Percentiles rank a stretch among this genome's conserved stretches.
These are phyloP conservation scores for Bradypus variegatus DNA, from an alignment of 2,797 vertebrate genomes.

Conservation along the genomic window DNA sequence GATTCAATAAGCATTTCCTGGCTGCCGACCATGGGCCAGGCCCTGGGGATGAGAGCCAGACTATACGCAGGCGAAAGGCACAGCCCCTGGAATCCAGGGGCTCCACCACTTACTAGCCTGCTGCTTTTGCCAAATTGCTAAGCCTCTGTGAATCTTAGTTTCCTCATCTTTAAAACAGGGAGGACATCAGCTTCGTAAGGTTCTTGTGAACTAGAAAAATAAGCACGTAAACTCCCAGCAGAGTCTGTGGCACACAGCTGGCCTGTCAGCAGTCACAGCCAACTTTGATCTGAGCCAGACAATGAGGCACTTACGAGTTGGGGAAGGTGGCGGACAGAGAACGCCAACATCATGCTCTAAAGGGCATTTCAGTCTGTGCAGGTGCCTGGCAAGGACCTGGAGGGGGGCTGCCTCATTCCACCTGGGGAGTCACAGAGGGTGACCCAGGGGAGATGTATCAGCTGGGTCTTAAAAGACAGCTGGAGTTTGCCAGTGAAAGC, in stretches of 20 bases:
- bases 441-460: background rate
- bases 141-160: background rate
- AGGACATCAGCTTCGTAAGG: background rate
- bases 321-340: background rate
- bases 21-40: fast-evolving
- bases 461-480: background rate
- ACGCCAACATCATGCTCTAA: fast-evolving
- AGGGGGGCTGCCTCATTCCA: background rate
- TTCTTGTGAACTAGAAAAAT: background rate
- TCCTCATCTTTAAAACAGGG: background rate
- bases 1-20: background rate
- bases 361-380: background rate
- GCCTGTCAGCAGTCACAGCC: fast-evolving
- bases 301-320: background rate
- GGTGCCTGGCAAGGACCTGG: background rate
- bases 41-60: background rate
- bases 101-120: background rate
- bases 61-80: no score
- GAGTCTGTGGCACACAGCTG: background rate
- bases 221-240: fast-evolving
- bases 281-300: background rate
- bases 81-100: background rate
- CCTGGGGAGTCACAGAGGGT: background rate
- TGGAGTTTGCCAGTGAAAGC: background rate
- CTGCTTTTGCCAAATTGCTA: background rate